Conservation (phyloP, 2,797 vertebrate genomes). For the Malacoraja senta region DNA sequence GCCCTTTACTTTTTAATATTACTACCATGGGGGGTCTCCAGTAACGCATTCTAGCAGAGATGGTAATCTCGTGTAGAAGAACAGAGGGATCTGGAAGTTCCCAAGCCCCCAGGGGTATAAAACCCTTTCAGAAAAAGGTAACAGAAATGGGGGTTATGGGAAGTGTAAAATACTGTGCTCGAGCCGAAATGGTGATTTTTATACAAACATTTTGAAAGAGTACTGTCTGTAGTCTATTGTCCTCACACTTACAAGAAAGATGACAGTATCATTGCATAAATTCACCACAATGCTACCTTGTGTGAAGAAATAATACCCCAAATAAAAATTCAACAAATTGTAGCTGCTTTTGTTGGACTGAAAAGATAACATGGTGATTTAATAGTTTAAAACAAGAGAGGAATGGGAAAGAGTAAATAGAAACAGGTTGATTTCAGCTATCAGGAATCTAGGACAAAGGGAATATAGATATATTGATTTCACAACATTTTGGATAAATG, state of each 20-base stretch:
- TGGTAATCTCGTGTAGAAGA: background rate
- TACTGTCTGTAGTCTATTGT: background rate
- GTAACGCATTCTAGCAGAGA: background rate
- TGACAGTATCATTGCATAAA: background rate
- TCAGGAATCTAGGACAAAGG: background rate
- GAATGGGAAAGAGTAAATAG: background rate
- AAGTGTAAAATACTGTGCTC: background rate
- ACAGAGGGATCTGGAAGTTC: background rate
- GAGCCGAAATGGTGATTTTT: background rate
- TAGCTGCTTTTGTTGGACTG: background rate
- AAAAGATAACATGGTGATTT: background rate
- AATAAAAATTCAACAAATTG: background rate
- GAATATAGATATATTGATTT: background rate
- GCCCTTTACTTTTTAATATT: too few relatives aligned
- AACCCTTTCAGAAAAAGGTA: background rate
- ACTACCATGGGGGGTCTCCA: too few relatives aligned
- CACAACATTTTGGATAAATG: background rate
- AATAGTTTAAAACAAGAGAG: background rate
- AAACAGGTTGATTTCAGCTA: background rate
- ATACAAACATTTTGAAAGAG: too few relatives aligned
- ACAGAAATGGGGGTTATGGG: background rate
- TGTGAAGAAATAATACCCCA: background rate
- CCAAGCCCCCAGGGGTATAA: too few relatives aligned
- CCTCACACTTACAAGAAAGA: background rate
- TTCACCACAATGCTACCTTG: background rate